Percentiles rank a stretch among this genome's conserved stretches.
These are phyloP conservation scores for rabbit (Oryctolagus cuniculus) DNA, from an alignment of 2,113 vertebrate species.

Conservation along the genomic window DNA sequence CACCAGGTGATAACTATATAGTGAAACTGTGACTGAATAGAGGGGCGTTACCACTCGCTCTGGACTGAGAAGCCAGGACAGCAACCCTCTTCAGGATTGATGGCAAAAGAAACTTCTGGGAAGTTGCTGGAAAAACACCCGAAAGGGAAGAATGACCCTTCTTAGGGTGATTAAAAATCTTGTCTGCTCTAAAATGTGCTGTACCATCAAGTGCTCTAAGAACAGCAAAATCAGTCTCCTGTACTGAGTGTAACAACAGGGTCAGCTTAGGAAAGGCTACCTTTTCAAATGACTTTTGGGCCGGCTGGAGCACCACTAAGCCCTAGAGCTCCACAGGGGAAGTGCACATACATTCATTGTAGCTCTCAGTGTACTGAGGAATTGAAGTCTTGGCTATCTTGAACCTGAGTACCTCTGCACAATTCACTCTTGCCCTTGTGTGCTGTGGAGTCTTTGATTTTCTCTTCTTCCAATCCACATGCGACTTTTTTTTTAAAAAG, in stretches of 20 bases:
- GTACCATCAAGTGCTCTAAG: background rate
- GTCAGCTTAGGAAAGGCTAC: background rate
- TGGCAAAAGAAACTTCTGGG: conserved; percentile 19
- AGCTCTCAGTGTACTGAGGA: background rate
- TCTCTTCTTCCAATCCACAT: background rate
- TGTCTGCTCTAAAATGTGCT: background rate
- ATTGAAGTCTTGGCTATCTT: background rate
- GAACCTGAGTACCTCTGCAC: background rate
- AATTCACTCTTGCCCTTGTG: background rate
- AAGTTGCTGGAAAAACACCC: background rate
- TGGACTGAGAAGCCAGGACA: conserved; percentile 61
- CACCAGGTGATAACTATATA: conserved; percentile 83
- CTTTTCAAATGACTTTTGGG: background rate
- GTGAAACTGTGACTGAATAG: conserved; percentile 69
- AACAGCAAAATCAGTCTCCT: background rate
- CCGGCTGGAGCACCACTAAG: background rate
- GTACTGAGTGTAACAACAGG: background rate
- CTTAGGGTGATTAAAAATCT: background rate
- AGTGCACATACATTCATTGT: background rate
- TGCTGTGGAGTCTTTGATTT: background rate
- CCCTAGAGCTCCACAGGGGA: background rate
- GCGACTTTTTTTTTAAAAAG: background rate
- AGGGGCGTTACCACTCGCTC: conserved; percentile 51
- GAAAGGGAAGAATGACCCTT: background rate
- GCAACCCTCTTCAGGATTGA: conserved; percentile 28